These are phyloP conservation scores for Pagrus major DNA, from an alignment of 2,113 vertebrate genomes.

Conservation along the genomic window DNA sequence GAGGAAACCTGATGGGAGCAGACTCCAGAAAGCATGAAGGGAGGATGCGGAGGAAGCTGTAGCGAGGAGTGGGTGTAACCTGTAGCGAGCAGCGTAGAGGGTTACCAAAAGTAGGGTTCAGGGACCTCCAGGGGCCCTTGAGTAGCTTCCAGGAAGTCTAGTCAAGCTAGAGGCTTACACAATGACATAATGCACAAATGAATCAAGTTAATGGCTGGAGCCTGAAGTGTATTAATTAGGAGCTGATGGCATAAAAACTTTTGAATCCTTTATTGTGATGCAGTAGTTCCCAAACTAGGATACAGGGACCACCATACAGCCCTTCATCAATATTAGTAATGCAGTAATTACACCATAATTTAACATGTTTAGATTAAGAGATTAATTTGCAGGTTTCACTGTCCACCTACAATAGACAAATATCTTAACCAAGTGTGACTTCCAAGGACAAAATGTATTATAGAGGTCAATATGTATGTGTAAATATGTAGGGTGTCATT, in stretches of 20 bases:
- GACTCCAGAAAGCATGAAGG: conserved; percentile 19
- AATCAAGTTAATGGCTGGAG: not conserved
- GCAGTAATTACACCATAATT: not conserved
- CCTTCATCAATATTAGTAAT: not conserved
- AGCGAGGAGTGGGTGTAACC: conserved; percentile 59
- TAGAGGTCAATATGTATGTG: not conserved
- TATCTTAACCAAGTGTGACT: not conserved
- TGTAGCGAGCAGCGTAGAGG: conserved; percentile 5
- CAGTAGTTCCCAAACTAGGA: not conserved
- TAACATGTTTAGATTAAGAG: no score
- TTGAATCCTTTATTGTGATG: not conserved
- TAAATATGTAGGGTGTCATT: not conserved
- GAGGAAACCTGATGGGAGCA: not conserved
- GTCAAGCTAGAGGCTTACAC: not conserved
- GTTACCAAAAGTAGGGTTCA: conserved; percentile 38
- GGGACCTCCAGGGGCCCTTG: conserved; percentile 18
- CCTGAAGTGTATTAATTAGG: no score
- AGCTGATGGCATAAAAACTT: not conserved
- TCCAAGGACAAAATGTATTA: not conserved
- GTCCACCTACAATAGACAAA: not conserved
- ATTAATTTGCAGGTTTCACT: not conserved
- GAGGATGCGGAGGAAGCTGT: conserved; percentile 55
- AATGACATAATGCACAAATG: conserved; percentile 2
- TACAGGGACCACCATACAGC: not conserved
- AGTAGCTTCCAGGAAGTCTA: not conserved